Evolutionary conservation across 1,140 invertebrate species (phyloP).

Genomic region (Lasaia peninsularis): DNA sequence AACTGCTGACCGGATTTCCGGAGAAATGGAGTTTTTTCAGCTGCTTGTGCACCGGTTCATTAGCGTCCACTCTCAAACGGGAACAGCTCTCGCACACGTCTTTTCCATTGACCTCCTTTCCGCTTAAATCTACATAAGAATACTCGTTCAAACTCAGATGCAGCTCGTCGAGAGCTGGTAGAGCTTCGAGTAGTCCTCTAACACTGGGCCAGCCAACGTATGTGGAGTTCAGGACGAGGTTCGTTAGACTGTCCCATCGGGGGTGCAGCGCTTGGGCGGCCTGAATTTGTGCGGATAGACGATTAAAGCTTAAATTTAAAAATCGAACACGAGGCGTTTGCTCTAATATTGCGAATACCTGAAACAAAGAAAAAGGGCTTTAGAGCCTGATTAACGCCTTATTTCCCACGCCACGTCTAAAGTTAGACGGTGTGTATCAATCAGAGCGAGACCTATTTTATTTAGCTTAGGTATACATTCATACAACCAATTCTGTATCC

Average conservation of each 20-base stretch:
- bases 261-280: constrained; percentile 70
- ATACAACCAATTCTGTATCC: too few species aligned
- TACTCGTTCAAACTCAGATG: constrained; percentile 94
- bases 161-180: constrained; percentile 90
- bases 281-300: constrained; percentile 82
- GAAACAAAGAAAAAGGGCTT: constrained; percentile 30
- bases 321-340: constrained; percentile 93
- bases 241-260: constrained; percentile 82
- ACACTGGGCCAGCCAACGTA: constrained; percentile 90
- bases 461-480: too few species aligned
- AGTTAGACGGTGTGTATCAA: too few species aligned
- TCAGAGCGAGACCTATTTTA: too few species aligned
- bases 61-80: constrained; percentile 77
- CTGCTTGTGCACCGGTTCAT: constrained; percentile 82
- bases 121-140: constrained; percentile 80
- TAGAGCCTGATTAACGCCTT: too few species aligned
- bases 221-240: constrained; percentile 92
- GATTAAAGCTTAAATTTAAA: constrained; percentile 94
- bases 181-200: constrained; percentile 84
- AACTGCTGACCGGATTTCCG: constrained; percentile 88
- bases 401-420: too few species aligned
- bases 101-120: constrained; percentile 49
- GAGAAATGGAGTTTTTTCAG: constrained; percentile 89
- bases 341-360: constrained; percentile 90
- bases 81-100: constrained; percentile 55